Conservation (phyloP, 2,113 vertebrate genomes). For the Theristicus caerulescens region DNA sequence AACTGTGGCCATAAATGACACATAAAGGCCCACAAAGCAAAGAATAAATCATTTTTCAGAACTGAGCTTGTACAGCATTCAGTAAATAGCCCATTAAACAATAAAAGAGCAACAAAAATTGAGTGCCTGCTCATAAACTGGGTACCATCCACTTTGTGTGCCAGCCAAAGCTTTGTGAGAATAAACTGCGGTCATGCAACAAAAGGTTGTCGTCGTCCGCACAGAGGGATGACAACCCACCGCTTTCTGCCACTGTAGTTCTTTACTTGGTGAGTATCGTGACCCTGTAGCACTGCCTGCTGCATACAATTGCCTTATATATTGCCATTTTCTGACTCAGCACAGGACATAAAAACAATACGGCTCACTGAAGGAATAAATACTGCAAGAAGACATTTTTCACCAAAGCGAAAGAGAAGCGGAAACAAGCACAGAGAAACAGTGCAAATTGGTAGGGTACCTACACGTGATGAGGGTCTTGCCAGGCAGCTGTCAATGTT, state of each 20-base stretch:
- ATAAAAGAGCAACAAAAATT: not conserved
- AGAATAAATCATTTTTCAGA: not conserved
- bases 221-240: fast-evolving
- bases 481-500: not conserved
- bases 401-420: not conserved
- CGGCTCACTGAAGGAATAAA: not conserved
- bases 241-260: not conserved
- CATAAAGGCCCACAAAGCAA: not conserved
- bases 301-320: not conserved
- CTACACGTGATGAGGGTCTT: fast-evolving
- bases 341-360: not conserved
- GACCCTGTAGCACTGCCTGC: not conserved
- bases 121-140: not conserved
- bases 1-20: not conserved
- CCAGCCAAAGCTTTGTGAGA: not conserved
- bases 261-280: fast-evolving
- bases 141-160: fast-evolving
- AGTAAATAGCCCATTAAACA: not conserved
- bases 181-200: fast-evolving
- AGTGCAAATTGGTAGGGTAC: not conserved
- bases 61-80: not conserved
- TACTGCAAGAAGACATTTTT: not conserved
- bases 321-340: not conserved
- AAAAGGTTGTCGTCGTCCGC: not conserved
- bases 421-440: not conserved